phyloP scores from a whole-genome alignment of 2,797 vertebrate genomes.

The Taeniopygia guttata region DNA sequence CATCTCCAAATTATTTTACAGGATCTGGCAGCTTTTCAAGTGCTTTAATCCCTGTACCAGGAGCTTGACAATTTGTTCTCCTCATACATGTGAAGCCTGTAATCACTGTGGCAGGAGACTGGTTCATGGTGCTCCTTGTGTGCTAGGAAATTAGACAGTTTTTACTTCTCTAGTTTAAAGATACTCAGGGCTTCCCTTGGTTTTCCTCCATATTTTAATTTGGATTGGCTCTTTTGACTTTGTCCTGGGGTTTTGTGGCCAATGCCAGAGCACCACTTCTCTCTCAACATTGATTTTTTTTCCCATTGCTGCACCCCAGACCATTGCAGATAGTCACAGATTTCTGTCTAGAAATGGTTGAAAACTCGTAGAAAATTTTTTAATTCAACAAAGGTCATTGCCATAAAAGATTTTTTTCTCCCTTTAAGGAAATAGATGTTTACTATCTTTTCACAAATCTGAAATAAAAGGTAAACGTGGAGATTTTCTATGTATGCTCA shows the following conservation, averaged over 20 bases:
- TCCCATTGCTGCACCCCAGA: not conserved
- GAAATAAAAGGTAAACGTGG: conserved; percentile 52
- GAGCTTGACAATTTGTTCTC: not conserved
- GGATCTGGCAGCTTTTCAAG: not conserved
- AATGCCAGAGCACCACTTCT: not conserved
- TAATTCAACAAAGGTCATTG: not conserved
- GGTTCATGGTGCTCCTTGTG: not conserved
- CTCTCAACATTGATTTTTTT: rapidly evolving
- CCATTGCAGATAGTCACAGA: not conserved
- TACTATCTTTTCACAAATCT: conserved; percentile 44
- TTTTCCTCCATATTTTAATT: not conserved
- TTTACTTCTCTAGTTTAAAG: not conserved
- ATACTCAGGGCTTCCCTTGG: not conserved
- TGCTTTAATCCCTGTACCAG: not conserved
- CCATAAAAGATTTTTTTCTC: not conserved
- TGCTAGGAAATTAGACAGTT: not conserved
- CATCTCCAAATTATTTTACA: not conserved
- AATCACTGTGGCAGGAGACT: not conserved
- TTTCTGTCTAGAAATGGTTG: not conserved
- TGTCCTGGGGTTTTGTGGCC: not conserved
- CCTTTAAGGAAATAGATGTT: not conserved
- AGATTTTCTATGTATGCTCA: conserved; percentile 43
- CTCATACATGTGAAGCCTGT: rapidly evolving
- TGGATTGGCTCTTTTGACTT: not conserved
- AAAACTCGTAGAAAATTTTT: not conserved